A percentile compares a stretch with the other conserved stretches of the same genome.
Evolutionary conservation across 2,888 invertebrate genomes (phyloP).

Genomic region (Tipula lateralis): DNA sequence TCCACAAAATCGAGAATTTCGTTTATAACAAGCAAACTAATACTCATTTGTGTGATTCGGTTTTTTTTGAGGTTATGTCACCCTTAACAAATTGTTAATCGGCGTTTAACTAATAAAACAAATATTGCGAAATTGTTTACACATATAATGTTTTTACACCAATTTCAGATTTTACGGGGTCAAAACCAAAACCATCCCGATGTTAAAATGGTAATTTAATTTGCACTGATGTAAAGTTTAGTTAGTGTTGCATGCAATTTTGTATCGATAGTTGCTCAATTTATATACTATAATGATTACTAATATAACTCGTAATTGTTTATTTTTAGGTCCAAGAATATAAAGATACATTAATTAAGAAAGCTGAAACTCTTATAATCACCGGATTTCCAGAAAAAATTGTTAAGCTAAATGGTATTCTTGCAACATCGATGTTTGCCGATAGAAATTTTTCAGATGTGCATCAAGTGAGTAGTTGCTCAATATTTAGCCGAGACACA

Average conservation of each 20-base stretch:
- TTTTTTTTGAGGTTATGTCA: slow-evolving; percentile 27
- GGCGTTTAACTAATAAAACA: background rate
- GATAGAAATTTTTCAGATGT: slow-evolving; percentile 73
- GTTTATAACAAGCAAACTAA: background rate
- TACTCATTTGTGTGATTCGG: background rate
- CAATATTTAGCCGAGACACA: background rate
- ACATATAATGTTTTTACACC: background rate
- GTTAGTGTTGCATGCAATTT: background rate
- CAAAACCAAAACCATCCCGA: slow-evolving; percentile 26
- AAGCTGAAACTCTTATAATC: slow-evolving; percentile 83
- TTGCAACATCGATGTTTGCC: slow-evolving; percentile 77
- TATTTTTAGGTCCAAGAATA: slow-evolving; percentile 74
- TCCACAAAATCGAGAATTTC: too few relatives aligned
- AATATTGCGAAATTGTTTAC: background rate
- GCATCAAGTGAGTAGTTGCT: slow-evolving; percentile 56
- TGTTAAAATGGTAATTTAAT: slow-evolving; percentile 25
- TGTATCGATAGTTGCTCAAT: background rate
- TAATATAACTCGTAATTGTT: background rate
- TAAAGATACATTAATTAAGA: slow-evolving; percentile 79
- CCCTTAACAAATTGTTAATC: background rate
- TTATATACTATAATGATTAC: background rate
- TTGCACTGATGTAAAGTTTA: background rate
- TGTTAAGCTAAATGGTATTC: slow-evolving; percentile 78
- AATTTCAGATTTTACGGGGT: slow-evolving; percentile 28
- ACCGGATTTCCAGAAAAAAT: slow-evolving; percentile 92